These are phyloP conservation scores for Drosophila pallidifrons DNA, from an alignment of 1,140 invertebrate species.

Conservation along the genomic window DNA sequence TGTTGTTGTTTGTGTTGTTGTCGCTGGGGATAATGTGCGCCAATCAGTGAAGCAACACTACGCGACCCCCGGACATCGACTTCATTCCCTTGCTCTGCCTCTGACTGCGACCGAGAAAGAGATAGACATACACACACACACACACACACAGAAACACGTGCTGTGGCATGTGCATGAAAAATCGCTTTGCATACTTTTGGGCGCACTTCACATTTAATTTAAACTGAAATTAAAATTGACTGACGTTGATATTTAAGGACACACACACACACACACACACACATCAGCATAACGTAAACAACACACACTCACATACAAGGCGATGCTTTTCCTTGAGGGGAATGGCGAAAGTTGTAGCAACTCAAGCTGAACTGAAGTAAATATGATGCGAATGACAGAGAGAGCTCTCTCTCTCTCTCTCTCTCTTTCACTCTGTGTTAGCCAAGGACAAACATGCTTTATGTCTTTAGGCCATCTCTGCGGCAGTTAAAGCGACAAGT, in stretches of 20 bases:
- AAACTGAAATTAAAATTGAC: slow-evolving; percentile 77
- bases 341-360: background rate
- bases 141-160: background rate
- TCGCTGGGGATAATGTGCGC: slow-evolving; percentile 69
- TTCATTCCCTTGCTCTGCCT: background rate
- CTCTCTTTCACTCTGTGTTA: background rate
- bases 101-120: background rate
- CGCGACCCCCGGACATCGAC: background rate
- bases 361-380: slow-evolving; percentile 12
- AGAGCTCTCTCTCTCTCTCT: too few relatives aligned
- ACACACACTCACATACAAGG: background rate
- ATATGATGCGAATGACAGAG: background rate
- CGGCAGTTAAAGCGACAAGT: background rate
- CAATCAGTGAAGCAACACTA: slow-evolving; percentile 56
- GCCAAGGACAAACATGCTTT: slow-evolving; percentile 7
- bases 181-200: slow-evolving; percentile 74
- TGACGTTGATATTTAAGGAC: slow-evolving; percentile 71
- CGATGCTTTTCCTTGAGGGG: background rate
- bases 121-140: too few relatives aligned
- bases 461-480: background rate
- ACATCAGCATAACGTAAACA: slow-evolving; percentile 39
- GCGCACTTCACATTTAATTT: slow-evolving; percentile 77
- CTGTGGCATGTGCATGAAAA: slow-evolving; percentile 71
- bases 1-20: slow-evolving; percentile 24
- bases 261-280: slow-evolving; percentile 16